phyloP scores from a whole-genome alignment of 2,113 vertebrate genomes.

The Bujurquina vittata region DNA sequence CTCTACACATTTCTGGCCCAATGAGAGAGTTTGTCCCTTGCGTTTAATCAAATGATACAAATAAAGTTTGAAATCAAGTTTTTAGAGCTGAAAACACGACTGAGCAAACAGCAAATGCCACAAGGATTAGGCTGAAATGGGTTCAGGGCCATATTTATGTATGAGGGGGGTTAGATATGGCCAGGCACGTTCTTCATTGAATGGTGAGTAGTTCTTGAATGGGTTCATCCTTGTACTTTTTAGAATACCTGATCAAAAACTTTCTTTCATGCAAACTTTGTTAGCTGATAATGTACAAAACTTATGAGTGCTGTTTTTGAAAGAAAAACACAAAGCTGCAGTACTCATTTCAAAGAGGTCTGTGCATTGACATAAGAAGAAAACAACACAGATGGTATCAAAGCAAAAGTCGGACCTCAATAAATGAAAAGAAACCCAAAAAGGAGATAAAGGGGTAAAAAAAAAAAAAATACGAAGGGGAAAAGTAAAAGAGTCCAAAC shows the following conservation, averaged over 20 bases:
- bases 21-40: neutral
- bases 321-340: neutral
- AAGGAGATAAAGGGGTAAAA: neutral
- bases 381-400: constrained; percentile 6
- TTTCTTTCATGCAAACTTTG: neutral
- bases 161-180: constrained; percentile 72
- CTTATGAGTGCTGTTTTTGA: neutral
- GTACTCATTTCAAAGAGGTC: neutral
- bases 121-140: constrained; percentile 64
- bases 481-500: neutral
- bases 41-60: constrained; percentile 22
- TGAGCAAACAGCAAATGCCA: constrained; percentile 60
- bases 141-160: constrained; percentile 71
- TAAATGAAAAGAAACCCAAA: constrained; percentile 2
- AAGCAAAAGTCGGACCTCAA: constrained; percentile 6
- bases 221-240: constrained; percentile 37
- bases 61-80: constrained; percentile 39
- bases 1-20: constrained; percentile 9
- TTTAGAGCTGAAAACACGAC: constrained; percentile 21
- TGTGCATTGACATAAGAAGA: neutral
- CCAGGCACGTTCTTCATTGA: constrained; percentile 59
- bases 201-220: constrained; percentile 29
- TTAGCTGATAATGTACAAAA: neutral
- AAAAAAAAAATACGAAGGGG: neutral
- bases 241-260: constrained; percentile 17